Percentiles rank a stretch among this genome's conserved stretches.
These are phyloP conservation scores for roundworm (Caenorhabditis elegans) DNA, from an alignment of 1,140 invertebrate species.

Conservation along the genomic window DNA sequence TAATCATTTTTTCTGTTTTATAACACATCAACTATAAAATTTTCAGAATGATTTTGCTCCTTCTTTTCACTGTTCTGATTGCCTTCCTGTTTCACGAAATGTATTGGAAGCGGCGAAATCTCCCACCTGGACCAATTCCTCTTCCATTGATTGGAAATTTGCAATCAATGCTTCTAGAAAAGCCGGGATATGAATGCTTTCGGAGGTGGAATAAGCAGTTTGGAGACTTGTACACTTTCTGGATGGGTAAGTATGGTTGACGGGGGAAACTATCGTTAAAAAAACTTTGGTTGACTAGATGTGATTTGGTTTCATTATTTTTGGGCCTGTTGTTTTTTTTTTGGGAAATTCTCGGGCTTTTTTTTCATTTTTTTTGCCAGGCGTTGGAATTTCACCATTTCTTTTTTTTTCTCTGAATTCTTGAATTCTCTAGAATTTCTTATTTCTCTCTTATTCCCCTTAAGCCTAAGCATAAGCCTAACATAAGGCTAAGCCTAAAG, in stretches of 20 bases:
- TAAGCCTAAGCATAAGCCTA: no score
- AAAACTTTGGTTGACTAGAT: no score
- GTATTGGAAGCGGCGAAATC: not conserved
- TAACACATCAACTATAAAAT: no score
- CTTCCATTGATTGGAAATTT: not conserved
- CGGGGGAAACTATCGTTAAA: no score
- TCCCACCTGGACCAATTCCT: not conserved
- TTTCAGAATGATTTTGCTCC: not conserved
- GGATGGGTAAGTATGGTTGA: not conserved
- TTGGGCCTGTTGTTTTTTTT: no score
- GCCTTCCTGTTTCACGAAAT: not conserved
- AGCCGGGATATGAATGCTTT: not conserved
- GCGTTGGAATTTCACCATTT: no score
- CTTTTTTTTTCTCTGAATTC: not conserved
- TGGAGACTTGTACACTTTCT: conserved; percentile 4
- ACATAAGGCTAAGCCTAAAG: no score
- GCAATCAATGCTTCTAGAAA: not conserved
- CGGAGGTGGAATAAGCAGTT: not conserved
- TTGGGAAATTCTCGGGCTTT: not conserved
- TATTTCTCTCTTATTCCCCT: not conserved
- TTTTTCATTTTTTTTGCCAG: no score
- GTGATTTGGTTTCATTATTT: no score
- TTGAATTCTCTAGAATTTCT: not conserved
- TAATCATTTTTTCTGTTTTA: not conserved
- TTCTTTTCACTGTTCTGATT: not conserved